phyloP scores from a whole-genome alignment of 2,113 vertebrate genomes.

The Cettia cetti region DNA sequence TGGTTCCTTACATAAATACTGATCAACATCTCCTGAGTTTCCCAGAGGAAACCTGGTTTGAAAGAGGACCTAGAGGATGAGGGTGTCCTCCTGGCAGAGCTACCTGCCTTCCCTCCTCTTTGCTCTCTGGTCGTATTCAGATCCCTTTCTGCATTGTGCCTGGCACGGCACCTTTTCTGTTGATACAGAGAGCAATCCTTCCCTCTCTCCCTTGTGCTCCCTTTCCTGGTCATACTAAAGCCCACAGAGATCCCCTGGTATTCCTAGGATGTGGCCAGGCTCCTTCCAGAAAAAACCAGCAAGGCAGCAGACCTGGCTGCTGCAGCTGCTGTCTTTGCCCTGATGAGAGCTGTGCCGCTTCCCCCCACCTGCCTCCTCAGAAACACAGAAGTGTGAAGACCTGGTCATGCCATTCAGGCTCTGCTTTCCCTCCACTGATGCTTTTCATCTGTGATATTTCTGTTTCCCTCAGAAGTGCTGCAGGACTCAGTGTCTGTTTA shows the following conservation, averaged over 20 bases:
- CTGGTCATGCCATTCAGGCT: fast-evolving
- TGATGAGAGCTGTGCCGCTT: background rate
- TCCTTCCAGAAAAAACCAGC: background rate
- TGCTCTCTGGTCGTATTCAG: background rate
- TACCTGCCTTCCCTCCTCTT: background rate
- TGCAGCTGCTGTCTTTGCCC: background rate
- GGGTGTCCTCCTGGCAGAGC: background rate
- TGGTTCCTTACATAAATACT: background rate
- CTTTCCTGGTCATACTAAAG: background rate
- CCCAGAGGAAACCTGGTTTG: background rate
- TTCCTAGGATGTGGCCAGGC: background rate
- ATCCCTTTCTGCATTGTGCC: background rate
- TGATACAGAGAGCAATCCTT: background rate
- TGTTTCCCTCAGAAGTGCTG: background rate
- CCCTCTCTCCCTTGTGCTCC: background rate
- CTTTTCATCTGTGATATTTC: background rate
- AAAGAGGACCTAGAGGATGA: background rate
- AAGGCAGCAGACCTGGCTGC: background rate
- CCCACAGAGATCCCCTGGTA: background rate
- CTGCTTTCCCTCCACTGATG: background rate
- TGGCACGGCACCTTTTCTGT: background rate
- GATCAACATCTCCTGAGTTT: background rate
- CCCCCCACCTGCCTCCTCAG: background rate
- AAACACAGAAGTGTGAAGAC: fast-evolving
- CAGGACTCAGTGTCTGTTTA: background rate